Base-by-base conservation (phyloP, 2,797 vertebrate species). In the Lycodopsis pacificus region DNA sequence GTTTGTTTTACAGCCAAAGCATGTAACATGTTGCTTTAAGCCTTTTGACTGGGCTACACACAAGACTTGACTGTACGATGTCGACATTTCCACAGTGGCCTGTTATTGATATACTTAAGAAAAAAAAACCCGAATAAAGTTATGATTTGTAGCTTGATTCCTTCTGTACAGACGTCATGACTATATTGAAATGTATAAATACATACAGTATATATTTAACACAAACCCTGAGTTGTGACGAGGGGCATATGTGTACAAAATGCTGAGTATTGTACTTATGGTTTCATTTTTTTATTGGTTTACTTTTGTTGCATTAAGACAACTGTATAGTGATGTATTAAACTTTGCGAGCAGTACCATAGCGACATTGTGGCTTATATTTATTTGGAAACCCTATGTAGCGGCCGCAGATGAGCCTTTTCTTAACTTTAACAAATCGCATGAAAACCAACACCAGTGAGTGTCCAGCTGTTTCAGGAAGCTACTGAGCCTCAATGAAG, bases 21-120 rank as follows among this genome's bases (percentile, higher is more conserved):
- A 97, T 97, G 97, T 96, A 95, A 95, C 94, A 93, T 96, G 95
- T 96, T 92, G 94, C 95, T 95, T 97, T 96, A 96, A 96, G 94
- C 96, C 97, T 96, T 95, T 94, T 93, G 88, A 92, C 92, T 76
- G 83, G 96, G 96, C 96, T 94, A 93, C 95, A 94, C 91, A 91
- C 88, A 88, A 93, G 92, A 80, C 94, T 95, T 94, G 89, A 96
- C 96, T 95, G 95, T 94, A 96, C 79, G 93, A 96, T 96, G 95
- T 95, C 94, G 94, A 95, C 95, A 95, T 95, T 94, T 95, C 93
- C 95, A 95, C 96, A 96, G 94, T 96, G 95, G 95, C 95, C 96
- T 96, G 96, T 95, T 91, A 91, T 94, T 95, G 94, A 96, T 95
- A 95, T 95, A 94, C 94, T 91, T 44, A 27, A 91, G 27, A 91